Evolutionary conservation across 2,888 invertebrate species (phyloP).

Genomic region (Megamerina dolium): DNA sequence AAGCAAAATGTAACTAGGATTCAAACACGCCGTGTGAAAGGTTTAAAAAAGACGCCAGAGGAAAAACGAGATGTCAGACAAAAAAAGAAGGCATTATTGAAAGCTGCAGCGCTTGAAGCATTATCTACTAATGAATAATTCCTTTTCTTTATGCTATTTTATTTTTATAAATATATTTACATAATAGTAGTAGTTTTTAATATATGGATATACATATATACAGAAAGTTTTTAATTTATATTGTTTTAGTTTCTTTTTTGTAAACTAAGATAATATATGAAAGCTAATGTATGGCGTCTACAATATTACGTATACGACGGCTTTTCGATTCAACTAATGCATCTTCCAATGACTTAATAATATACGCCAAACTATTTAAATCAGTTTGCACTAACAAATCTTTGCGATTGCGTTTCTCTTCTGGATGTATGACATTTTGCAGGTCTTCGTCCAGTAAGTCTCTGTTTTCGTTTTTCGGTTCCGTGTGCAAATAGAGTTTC

Average conservation of each 20-base stretch:
- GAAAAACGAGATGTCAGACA: slow-evolving; percentile 59
- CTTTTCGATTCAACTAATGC: slow-evolving; percentile 59
- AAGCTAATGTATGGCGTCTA: slow-evolving; percentile 40
- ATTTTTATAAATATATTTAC: slow-evolving; percentile 3
- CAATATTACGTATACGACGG: slow-evolving; percentile 47
- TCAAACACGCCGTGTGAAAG: slow-evolving; percentile 89
- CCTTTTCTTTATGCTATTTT: no score
- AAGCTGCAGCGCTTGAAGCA: slow-evolving; percentile 30
- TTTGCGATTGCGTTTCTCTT: slow-evolving; percentile 42
- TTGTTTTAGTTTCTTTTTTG: slow-evolving; percentile 20
- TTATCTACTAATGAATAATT: slow-evolving; percentile 22
- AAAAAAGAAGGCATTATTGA: slow-evolving; percentile 51
- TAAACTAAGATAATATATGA: no score
- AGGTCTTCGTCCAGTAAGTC: slow-evolving; percentile 32
- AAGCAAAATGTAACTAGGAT: slow-evolving; percentile 73
- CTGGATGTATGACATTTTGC: slow-evolving; percentile 29
- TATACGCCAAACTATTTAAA: slow-evolving; percentile 57
- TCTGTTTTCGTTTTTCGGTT: slow-evolving; percentile 44
- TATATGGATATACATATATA: slow-evolving; percentile 5
- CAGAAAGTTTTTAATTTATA: background rate
- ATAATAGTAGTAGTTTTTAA: slow-evolving; percentile 8
- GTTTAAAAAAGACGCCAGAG: slow-evolving; percentile 66
- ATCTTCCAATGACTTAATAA: slow-evolving; percentile 58
- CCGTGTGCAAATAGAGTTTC: slow-evolving; percentile 53
- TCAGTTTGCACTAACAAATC: slow-evolving; percentile 55